Evolutionary conservation across 1,140 invertebrate genomes (phyloP).

Genomic region (Pseudomyrmex dendroicus): DNA sequence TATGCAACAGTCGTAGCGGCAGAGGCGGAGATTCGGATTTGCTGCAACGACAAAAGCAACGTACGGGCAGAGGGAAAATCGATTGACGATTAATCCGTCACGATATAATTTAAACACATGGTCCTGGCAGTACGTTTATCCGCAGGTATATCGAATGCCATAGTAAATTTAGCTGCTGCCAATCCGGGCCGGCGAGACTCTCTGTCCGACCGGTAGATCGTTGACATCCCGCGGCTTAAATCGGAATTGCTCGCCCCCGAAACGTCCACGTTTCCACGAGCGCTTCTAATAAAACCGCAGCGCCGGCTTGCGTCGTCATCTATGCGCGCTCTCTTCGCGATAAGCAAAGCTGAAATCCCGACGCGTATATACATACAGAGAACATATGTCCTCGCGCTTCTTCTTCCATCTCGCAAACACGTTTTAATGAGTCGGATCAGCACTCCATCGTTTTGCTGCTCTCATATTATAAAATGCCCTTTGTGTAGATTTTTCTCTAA

Average conservation of each 20-base stretch:
- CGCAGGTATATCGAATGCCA: slow-evolving; percentile 29
- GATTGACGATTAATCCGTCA: slow-evolving; percentile 10
- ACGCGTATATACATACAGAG: not conserved
- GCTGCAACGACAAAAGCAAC: not conserved
- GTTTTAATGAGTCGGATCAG: too few relatives aligned
- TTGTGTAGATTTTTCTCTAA: too few relatives aligned
- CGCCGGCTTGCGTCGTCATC: not conserved
- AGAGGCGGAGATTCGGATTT: not conserved
- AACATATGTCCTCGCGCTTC: too few relatives aligned
- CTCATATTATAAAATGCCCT: too few relatives aligned
- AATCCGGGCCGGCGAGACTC: slow-evolving; percentile 21
- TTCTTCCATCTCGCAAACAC: too few relatives aligned
- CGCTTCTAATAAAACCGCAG: slow-evolving; percentile 43
- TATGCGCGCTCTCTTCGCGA: not conserved
- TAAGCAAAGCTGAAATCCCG: not conserved
- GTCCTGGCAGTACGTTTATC: slow-evolving; percentile 27
- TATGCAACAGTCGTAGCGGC: not conserved
- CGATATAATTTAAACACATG: slow-evolving; percentile 44
- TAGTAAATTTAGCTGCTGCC: slow-evolving; percentile 48
- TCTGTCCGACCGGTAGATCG: slow-evolving; percentile 24
- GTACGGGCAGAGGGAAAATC: not conserved
- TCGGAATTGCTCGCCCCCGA: slow-evolving; percentile 40
- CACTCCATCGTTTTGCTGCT: too few relatives aligned
- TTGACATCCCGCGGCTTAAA: slow-evolving; percentile 49
- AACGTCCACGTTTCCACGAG: slow-evolving; percentile 18